These are phyloP conservation scores for Andrena chrysosceles DNA, from an alignment of 2,888 invertebrate genomes.

Conservation along the genomic window DNA sequence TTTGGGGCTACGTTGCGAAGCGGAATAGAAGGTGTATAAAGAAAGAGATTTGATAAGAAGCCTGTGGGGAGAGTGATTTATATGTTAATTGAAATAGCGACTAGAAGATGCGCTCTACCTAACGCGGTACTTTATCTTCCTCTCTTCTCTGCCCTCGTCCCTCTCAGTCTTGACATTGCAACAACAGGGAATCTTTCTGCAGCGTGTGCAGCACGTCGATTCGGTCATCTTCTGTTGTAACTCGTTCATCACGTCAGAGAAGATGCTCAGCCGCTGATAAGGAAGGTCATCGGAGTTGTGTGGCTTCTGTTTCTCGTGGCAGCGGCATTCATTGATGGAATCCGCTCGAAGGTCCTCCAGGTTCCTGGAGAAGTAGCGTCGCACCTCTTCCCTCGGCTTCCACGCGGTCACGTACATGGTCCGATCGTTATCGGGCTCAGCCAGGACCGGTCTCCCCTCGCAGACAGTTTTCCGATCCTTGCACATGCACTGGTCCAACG, in stretches of 20 bases:
- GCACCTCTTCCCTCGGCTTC: conserved; percentile 71
- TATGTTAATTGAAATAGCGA: neutral
- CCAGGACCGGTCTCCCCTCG: conserved; percentile 56
- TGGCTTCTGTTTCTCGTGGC: conserved; percentile 60
- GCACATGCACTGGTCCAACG: conserved; percentile 70
- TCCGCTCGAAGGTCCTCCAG: conserved; percentile 29
- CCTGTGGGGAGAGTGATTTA: neutral
- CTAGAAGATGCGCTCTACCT: conserved; percentile 27
- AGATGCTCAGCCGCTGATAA: conserved; percentile 74
- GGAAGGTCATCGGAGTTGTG: conserved; percentile 71
- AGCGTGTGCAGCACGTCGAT: conserved; percentile 67
- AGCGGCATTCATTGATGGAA: conserved; percentile 49
- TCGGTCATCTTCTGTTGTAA: conserved; percentile 76
- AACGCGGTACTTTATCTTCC: conserved; percentile 34
- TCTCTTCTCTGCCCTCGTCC: conserved; percentile 38
- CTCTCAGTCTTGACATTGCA: conserved; percentile 56
- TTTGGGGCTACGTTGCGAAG: conserved; percentile 37
- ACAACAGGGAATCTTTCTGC: conserved; percentile 70
- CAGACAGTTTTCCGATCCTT: conserved; percentile 40
- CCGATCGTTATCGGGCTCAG: conserved; percentile 46
- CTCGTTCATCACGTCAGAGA: conserved; percentile 78
- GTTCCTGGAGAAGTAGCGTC: conserved; percentile 71
- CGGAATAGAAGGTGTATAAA: neutral
- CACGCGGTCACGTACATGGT: conserved; percentile 72
- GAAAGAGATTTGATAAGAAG: neutral